Evolutionary conservation across 2,797 vertebrate species (phyloP).

Genomic region (Lutjanus campechanus): DNA sequence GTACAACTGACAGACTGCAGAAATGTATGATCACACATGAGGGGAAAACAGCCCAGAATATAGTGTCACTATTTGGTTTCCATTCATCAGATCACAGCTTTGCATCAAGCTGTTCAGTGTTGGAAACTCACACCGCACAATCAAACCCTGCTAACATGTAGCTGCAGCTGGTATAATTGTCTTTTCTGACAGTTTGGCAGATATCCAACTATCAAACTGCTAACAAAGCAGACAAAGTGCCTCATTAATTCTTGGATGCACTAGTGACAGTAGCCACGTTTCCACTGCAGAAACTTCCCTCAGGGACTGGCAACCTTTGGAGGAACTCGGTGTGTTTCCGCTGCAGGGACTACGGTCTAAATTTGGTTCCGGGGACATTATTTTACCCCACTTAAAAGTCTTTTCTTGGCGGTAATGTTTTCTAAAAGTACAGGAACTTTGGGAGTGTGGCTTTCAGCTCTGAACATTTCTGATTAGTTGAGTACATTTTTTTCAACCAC

Average conservation of each 20-base stretch:
- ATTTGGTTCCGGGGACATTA: too few species aligned
- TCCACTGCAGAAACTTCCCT: too few species aligned
- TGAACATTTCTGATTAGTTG: too few species aligned
- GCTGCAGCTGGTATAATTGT: conserved; percentile 62
- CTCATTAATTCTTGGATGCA: conserved; percentile 54
- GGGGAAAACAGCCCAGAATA: conserved; percentile 39
- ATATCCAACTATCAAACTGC: conserved; percentile 42
- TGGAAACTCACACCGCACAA: conserved; percentile 40
- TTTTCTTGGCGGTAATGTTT: too few species aligned
- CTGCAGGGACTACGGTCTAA: too few species aligned
- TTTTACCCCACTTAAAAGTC: too few species aligned
- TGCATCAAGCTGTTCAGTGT: conserved; percentile 39
- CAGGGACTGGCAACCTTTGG: too few species aligned
- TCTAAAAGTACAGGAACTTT: too few species aligned
- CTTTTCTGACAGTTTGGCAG: conserved; percentile 58
- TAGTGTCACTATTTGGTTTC: conserved; percentile 51
- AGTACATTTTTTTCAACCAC: too few species aligned
- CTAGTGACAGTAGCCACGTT: conserved; percentile 1
- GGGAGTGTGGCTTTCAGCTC: too few species aligned
- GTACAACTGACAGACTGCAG: conserved; percentile 62
- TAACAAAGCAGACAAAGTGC: conserved; percentile 58
- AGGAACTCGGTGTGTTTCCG: too few species aligned
- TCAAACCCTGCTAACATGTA: conserved; percentile 51
- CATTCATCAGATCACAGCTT: conserved; percentile 50
- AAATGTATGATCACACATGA: conserved; percentile 49